A percentile compares a stretch with the other conserved stretches of the same genome.
Evolutionary conservation across 2,888 invertebrate genomes (phyloP).

Genomic region (Cephus pygmeus): DNA sequence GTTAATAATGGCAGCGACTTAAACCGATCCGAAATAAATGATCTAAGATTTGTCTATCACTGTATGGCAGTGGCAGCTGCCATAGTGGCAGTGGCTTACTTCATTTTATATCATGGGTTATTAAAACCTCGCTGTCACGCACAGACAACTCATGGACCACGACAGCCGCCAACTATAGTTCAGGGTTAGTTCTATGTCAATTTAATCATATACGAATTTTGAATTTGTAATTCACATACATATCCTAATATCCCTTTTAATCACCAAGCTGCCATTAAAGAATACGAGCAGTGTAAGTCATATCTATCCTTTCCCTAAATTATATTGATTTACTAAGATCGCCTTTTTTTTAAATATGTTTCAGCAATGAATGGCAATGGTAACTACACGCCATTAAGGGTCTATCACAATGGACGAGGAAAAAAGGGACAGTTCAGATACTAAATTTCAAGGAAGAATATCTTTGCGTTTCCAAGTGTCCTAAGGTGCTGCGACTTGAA

Average conservation of each 20-base stretch:
- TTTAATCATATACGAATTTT: constrained; percentile 2
- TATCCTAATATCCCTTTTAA: background rate
- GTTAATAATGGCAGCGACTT: constrained; percentile 63
- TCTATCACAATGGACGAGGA: constrained; percentile 84
- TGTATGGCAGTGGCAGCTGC: constrained; percentile 77
- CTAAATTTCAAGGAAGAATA: constrained; percentile 61
- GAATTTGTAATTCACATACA: constrained; percentile 4
- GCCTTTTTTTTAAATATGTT: constrained; percentile 36
- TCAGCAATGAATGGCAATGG: constrained; percentile 77
- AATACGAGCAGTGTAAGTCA: background rate
- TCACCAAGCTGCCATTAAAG: background rate
- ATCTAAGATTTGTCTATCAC: constrained; percentile 69
- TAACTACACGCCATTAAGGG: constrained; percentile 81
- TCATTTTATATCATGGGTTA: constrained; percentile 78
- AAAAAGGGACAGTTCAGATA: constrained; percentile 86
- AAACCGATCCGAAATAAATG: constrained; percentile 54
- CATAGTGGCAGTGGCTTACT: constrained; percentile 75
- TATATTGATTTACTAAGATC: background rate
- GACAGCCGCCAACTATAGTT: constrained; percentile 73
- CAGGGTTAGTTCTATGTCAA: constrained; percentile 69
- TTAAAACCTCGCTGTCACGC: constrained; percentile 80
- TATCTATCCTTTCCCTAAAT: background rate
- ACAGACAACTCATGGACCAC: constrained; percentile 71
- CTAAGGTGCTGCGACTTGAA: background rate
- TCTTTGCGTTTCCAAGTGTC: background rate